Base-by-base conservation (phyloP, 2,797 vertebrate genomes). In the Poecilia wingei region DNA sequence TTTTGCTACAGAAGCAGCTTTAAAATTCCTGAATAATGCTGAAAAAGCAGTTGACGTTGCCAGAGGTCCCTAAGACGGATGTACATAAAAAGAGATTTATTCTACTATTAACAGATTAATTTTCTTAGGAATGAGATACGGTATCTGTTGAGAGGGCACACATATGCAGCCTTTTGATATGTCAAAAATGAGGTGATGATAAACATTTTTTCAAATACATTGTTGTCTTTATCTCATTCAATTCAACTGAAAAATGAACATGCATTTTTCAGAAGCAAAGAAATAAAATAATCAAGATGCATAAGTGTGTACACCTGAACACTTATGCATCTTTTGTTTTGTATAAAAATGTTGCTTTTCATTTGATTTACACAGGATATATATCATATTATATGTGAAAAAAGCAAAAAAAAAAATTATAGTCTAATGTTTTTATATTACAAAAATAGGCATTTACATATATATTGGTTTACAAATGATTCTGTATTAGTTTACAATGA, bases 1-100 rank as follows among this genome's bases (percentile, higher is more conserved):
- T 49, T 74, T 28, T 69, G 74, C 73, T 76, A 77, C 83, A 22
- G 64, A 51, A 36, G 68, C 64, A 20, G 5, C 68, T 13, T 45
- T 57, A 28, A 25, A 20, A 71, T 22, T 0, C 0, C 4, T 10
- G 49, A 70, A 55, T 64, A 36, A n/a, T 6, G 45, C 6, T 77
- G 59, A 84, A 31, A 75, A 53, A 71, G 51, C 31, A n/a, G 22
- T 73, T 66, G 0, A n/a, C 64, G 39, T 41, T 31, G 39, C 22
- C 81, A 79, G n/a, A 49, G n/a, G 4, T 47, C 25, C 73, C 41
- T 68, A 51, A 69, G 69, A 47, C 0, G 4, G 49, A 39, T 28
- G 6, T 36, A 28, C 47, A 61, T 41, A 16, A 69, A 57, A 59
- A 55, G 10, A n/a, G 53, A 3, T 55, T n/a, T 55, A 55, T 55